A percentile compares a stretch with the other conserved stretches of the same genome.
Conservation (phyloP, 1,140 invertebrate genomes). For the Zaprionus nigranus region DNA sequence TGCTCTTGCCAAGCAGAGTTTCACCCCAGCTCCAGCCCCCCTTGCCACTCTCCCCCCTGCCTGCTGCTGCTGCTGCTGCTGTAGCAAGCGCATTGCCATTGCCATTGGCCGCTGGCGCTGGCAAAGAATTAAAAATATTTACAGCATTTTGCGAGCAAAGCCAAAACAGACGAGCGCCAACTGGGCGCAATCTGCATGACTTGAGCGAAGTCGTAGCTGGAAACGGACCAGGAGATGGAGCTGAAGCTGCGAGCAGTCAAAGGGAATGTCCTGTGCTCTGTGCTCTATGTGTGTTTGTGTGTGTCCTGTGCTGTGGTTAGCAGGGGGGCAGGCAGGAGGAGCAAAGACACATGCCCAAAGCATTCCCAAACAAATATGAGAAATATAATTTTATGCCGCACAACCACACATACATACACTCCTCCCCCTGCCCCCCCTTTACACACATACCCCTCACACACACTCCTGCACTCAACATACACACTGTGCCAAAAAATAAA, state of each 20-base stretch:
- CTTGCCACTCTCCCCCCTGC: neutral
- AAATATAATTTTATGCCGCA: constrained; percentile 64
- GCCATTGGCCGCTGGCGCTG: constrained; percentile 74
- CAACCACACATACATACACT: neutral
- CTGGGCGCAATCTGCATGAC: constrained; percentile 57
- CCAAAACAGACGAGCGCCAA: constrained; percentile 23
- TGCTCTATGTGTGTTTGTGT: constrained; percentile 32
- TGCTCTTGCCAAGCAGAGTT: constrained; percentile 20
- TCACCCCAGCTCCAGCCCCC: neutral
- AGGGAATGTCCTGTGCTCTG: constrained; percentile 69
- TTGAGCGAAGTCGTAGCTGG: constrained; percentile 35
- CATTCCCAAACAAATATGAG: constrained; percentile 82
- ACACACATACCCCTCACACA: neutral
- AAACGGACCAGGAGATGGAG: neutral
- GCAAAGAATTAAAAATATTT: constrained; percentile 83
- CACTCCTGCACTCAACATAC: neutral
- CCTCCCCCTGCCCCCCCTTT: too few species aligned
- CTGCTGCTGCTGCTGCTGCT: neutral
- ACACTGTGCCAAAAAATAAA: constrained; percentile 28
- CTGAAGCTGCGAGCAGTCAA: constrained; percentile 17
- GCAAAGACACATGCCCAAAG: constrained; percentile 59
- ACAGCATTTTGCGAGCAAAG: constrained; percentile 69
- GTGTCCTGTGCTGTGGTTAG: constrained; percentile 50
- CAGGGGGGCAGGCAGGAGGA: constrained; percentile 22
- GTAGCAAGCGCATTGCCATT: constrained; percentile 56